Evolutionary conservation across 1,140 invertebrate genomes (phyloP).

Genomic region (Parasteatoda tepidariorum): DNA sequence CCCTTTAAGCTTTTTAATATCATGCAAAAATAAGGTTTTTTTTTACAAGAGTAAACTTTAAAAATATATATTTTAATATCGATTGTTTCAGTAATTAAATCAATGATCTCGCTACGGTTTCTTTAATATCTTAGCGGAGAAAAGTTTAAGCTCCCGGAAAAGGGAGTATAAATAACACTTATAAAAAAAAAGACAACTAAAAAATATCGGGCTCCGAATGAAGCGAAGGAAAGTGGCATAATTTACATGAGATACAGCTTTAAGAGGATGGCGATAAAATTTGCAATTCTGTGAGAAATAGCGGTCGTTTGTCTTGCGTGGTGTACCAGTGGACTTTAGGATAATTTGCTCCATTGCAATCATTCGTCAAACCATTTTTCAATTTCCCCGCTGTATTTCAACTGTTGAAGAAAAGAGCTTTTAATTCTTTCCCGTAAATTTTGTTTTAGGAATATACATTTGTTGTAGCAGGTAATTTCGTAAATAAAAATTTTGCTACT

Average conservation of each 20-base stretch:
- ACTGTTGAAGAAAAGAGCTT: no score
- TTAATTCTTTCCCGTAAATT: no score
- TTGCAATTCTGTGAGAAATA: neutral
- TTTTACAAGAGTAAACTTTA: no score
- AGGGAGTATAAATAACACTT: neutral
- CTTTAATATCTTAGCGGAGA: neutral
- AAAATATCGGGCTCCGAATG: neutral
- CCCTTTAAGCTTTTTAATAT: no score
- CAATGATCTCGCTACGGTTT: neutral
- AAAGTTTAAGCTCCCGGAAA: neutral
- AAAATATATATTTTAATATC: no score
- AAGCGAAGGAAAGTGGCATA: neutral
- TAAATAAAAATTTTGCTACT: no score
- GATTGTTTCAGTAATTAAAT: no score
- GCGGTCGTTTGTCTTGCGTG: neutral
- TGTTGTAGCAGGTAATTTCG: no score
- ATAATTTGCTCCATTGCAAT: neutral
- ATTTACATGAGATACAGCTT: neutral
- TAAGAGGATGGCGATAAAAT: neutral
- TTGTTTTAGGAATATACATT: no score
- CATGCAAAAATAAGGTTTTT: no score
- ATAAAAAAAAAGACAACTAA: neutral
- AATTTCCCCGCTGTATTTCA: neutral
- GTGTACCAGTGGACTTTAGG: neutral
- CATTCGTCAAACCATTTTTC: neutral